Conservation (phyloP, 2,113 vertebrate genomes). For the Cyphomyrus discorhynchus region DNA sequence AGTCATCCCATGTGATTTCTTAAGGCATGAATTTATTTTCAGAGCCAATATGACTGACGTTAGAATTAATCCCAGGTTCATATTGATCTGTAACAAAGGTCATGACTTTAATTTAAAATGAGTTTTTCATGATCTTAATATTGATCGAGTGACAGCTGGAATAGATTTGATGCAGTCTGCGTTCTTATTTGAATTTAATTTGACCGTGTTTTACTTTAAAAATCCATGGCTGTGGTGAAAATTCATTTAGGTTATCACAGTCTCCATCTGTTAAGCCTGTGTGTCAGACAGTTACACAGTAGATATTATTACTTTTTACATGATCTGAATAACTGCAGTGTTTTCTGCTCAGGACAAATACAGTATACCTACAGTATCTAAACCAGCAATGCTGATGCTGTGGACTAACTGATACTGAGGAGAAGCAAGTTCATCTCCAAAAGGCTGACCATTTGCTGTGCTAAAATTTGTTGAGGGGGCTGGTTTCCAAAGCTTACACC, state of each 20-base stretch:
- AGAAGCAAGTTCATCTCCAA: not conserved
- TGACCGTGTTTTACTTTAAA: not conserved
- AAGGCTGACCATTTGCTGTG: not conserved
- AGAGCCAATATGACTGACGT: not conserved
- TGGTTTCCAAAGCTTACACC: not conserved
- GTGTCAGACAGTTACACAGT: not conserved
- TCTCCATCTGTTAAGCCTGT: not conserved
- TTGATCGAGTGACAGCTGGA: not conserved
- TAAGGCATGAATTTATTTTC: not conserved
- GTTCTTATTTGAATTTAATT: constrained; percentile 4
- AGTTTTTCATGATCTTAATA: constrained; percentile 9
- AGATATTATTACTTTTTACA: not conserved
- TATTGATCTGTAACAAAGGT: constrained; percentile 6
- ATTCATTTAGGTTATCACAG: not conserved
- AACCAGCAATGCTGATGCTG: not conserved
- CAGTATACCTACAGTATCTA: not conserved
- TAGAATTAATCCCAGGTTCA: not conserved
- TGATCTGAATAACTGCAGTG: not conserved
- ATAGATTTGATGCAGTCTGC: constrained; percentile 2
- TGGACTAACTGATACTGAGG: not conserved
- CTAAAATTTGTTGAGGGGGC: not conserved
- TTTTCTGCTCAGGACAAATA: not conserved
- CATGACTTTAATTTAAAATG: constrained; percentile 8
- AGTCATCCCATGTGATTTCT: not conserved
- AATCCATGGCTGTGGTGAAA: not conserved